These are phyloP conservation scores for Acheta domesticus DNA, from an alignment of 2,888 invertebrate genomes.

Conservation along the genomic window DNA sequence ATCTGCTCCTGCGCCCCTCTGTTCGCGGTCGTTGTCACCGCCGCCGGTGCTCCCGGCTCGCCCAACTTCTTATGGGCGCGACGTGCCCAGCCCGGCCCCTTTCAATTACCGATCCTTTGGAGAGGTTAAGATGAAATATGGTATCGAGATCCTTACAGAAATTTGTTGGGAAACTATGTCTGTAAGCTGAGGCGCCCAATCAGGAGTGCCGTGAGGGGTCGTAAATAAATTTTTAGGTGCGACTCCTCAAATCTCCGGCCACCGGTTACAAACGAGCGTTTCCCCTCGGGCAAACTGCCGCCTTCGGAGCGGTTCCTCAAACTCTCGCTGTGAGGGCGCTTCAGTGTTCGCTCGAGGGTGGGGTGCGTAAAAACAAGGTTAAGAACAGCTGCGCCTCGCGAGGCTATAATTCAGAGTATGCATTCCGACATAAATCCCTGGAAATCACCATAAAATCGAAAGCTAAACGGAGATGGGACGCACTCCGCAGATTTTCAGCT, in stretches of 20 bases:
- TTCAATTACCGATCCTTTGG: background rate
- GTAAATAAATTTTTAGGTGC: background rate
- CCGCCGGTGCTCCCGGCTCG: background rate
- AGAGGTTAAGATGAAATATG: background rate
- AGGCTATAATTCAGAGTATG: background rate
- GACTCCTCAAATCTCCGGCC: background rate
- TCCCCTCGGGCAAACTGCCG: background rate
- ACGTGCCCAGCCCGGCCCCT: background rate
- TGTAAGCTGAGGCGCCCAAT: background rate
- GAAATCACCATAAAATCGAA: background rate
- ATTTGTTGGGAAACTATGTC: background rate
- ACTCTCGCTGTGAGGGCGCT: background rate
- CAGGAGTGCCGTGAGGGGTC: background rate
- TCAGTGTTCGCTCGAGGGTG: background rate
- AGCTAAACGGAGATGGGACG: background rate
- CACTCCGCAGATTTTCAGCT: too few relatives aligned
- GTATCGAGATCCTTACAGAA: background rate
- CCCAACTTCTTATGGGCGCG: background rate
- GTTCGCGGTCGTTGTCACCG: background rate
- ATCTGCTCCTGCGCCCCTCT: too few relatives aligned
- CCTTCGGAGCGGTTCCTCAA: background rate
- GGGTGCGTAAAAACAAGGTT: constrained; percentile 1
- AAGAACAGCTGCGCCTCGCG: background rate
- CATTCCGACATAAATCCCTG: background rate
- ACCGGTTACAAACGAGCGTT: constrained; percentile 1